Base-by-base conservation (phyloP, 2,797 vertebrate genomes). In the Huso huso region DNA sequence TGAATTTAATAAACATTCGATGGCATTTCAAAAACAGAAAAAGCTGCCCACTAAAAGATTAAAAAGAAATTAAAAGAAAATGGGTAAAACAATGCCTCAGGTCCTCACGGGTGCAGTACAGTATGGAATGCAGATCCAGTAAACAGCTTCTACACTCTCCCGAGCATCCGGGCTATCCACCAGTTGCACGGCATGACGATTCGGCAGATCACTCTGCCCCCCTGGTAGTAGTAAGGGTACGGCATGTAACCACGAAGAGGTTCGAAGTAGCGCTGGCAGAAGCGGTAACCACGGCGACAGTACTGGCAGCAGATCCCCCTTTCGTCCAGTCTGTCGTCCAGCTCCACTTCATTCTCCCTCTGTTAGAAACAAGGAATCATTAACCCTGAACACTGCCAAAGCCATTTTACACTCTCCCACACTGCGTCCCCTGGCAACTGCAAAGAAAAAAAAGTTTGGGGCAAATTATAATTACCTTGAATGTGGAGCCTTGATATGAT, bases 181-280 rank as follows among this genome's bases (percentile, higher is more conserved):
- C 95, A 99, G 86, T 97, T 96, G 84, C 96, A 98, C 18, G 95
- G 96, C 96, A 98, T 98, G 76, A 97, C 93, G 70, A 95, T 75
- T 53, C 94, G 91, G 86, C 95, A 98, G 85, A 98, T 93, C 76
- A 95, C 93, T 49, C 93, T 83, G 10, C 96, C 94, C 13, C 93
- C 94, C 82, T 92, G 93, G 87, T 97, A 97, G 85, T 92, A 96
- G 85, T 99, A 98, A 0, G 96, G 95, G 82, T 95, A 96, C 0
- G 91, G 95, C 86, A 94, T 88, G 83, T 90, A 97, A 68, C 95
- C 95, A 15, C 93, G 84, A 69, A 97, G 89, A 51, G 95, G 95
- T 82, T 95, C 94, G 48, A 92, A 83, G 81, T 95, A 93, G 15
- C 93, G 86, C 60, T 79, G 93, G 81, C 96, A 99, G 83, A 85